phyloP scores from a whole-genome alignment of 2,797 vertebrate species.

The Leptatherina wallacei region DNA sequence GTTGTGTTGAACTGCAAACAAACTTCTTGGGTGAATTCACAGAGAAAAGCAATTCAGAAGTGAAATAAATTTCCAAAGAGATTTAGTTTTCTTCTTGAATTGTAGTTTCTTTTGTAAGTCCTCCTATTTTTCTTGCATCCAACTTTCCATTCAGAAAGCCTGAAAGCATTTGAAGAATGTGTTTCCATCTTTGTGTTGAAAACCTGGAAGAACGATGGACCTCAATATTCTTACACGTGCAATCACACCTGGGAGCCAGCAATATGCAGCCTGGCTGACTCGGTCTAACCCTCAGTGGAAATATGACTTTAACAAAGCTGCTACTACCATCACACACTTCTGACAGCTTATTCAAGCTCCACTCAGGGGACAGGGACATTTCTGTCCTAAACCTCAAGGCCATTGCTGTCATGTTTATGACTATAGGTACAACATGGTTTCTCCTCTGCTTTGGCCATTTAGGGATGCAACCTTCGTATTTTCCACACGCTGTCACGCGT shows the following conservation, averaged over 20 bases:
- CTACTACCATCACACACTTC: conserved; percentile 43
- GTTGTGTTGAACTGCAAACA: conserved; percentile 56
- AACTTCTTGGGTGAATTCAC: conserved; percentile 44
- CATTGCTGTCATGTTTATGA: conserved; percentile 60
- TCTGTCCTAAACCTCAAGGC: conserved; percentile 55
- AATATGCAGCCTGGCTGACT: conserved; percentile 18
- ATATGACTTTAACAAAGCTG: conserved; percentile 36
- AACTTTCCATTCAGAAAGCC: conserved; percentile 53
- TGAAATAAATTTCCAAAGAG: conserved; percentile 35
- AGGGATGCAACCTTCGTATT: conserved; percentile 51
- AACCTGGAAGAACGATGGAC: conserved; percentile 46
- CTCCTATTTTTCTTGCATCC: conserved; percentile 35
- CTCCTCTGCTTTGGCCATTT: conserved; percentile 64
- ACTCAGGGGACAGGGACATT: conserved; percentile 35
- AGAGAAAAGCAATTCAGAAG: conserved; percentile 39
- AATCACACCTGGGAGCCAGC: conserved; percentile 26
- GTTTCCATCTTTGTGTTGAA: conserved; percentile 30
- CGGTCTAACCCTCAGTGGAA: conserved; percentile 26
- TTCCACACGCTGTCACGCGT: conserved; percentile 16
- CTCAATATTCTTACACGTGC: conserved; percentile 27
- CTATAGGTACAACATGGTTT: conserved; percentile 51
- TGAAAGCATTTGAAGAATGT: conserved; percentile 53
- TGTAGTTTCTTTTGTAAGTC: conserved; percentile 21
- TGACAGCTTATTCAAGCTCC: conserved; percentile 55
- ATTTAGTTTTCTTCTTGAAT: conserved; percentile 11